A percentile compares a stretch with the other conserved stretches of the same genome.
Evolutionary conservation across 2,113 vertebrate genomes (phyloP).

Genomic region (Neofelis nebulosa): DNA sequence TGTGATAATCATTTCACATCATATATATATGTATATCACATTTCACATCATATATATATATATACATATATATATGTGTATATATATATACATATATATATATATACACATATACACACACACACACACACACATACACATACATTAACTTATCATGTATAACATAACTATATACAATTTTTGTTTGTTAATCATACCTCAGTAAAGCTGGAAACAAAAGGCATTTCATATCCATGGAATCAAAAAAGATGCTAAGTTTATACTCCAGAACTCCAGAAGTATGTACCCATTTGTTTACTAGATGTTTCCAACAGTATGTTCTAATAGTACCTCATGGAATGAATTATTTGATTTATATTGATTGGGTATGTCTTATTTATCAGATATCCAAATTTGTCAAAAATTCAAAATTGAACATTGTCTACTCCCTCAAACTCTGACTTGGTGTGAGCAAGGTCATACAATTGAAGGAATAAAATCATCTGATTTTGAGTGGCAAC

Average conservation of each 20-base stretch:
- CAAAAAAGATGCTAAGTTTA: background rate
- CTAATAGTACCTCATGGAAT: background rate
- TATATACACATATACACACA: too few relatives aligned
- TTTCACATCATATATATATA: background rate
- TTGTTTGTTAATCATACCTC: background rate
- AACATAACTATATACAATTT: background rate
- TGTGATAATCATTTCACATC: background rate
- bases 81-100: background rate
- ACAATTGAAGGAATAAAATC: background rate
- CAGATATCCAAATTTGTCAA: background rate
- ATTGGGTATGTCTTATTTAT: background rate
- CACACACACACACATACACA: too few relatives aligned
- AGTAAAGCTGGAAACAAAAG: background rate
- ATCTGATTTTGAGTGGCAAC: background rate
- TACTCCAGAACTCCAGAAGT: background rate
- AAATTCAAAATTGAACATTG: background rate
- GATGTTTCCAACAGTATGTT: background rate
- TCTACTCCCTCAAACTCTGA: background rate
- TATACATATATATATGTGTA: background rate
- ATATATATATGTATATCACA: background rate
- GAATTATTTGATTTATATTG: background rate
- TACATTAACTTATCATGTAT: too few relatives aligned
- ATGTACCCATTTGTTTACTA: background rate
- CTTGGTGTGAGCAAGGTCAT: background rate
- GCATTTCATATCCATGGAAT: background rate